Percentiles rank a stretch among this genome's conserved stretches.
These are phyloP conservation scores for Trachythela sp. DNA, from an alignment of 64 coral and sea anemone species.

Conservation along the genomic window DNA sequence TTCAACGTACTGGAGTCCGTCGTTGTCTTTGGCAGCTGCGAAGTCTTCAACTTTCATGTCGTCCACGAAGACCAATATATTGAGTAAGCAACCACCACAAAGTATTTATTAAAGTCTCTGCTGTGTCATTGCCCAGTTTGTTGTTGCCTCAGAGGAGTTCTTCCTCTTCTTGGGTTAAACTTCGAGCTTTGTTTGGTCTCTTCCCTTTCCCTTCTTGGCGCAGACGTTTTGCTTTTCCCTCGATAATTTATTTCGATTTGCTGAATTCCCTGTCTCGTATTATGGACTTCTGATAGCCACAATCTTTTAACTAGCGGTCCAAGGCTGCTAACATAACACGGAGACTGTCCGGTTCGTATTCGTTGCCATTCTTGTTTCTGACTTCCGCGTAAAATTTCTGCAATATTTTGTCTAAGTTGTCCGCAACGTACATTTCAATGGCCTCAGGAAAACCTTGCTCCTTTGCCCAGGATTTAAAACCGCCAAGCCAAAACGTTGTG, in stretches of 20 bases:
- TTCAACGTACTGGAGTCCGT: neutral
- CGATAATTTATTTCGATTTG: neutral
- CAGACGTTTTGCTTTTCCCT: conserved; percentile 1
- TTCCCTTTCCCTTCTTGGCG: conserved; percentile 37
- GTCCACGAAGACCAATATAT: conserved; percentile 20
- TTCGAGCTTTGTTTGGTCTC: conserved; percentile 25
- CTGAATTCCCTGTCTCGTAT: conserved; percentile 17
- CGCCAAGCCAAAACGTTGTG: neutral
- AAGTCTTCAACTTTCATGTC: neutral
- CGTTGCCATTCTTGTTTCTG: neutral
- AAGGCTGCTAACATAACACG: neutral
- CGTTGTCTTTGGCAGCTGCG: neutral
- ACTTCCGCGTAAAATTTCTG: neutral
- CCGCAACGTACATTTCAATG: neutral
- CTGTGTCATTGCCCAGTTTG: neutral
- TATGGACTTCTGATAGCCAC: conserved; percentile 21
- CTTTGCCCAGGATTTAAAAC: conserved; percentile 3
- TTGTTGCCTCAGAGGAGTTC: conserved; percentile 5
- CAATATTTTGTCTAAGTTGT: neutral
- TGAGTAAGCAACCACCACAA: neutral
- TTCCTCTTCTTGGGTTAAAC: neutral
- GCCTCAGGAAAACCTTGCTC: neutral
- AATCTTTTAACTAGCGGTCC: neutral
- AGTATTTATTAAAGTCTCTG: neutral
- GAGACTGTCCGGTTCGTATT: conserved; percentile 24